These are phyloP conservation scores for Luffia ferchaultella DNA, from an alignment of 2,888 invertebrate species.

Conservation along the genomic window DNA sequence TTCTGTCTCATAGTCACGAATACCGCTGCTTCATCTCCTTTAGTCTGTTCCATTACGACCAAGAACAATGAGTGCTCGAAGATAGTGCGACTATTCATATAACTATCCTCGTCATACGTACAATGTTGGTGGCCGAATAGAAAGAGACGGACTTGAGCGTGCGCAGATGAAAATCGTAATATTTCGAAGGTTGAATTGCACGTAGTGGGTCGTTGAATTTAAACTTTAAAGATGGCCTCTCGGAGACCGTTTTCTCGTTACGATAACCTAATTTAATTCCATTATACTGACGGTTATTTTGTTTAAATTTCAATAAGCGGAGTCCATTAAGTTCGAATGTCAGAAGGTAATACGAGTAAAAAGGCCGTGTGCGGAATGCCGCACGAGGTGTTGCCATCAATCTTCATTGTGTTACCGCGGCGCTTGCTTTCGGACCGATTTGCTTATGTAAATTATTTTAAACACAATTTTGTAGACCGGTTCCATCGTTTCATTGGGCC, in stretches of 20 bases:
- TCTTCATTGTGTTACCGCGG: conserved; percentile 8
- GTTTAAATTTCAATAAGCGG: conserved; percentile 57
- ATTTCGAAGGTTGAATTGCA: conserved; percentile 4
- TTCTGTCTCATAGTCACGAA: conserved; percentile 59
- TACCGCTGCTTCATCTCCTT: conserved; percentile 58
- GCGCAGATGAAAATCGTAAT: background rate
- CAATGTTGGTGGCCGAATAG: conserved; percentile 4
- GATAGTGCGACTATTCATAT: conserved; percentile 42
- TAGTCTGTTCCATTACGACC: conserved; percentile 62
- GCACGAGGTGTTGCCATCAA: conserved; percentile 26
- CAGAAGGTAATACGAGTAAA: conserved; percentile 53
- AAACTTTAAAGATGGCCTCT: conserved; percentile 58
- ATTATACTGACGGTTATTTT: conserved; percentile 49
- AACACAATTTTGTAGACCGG: background rate
- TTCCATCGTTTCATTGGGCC: background rate
- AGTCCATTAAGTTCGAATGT: conserved; percentile 59
- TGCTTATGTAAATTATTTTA: conserved; percentile 2
- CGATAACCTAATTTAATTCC: conserved; percentile 61
- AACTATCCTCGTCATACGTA: conserved; percentile 39
- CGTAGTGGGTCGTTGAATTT: conserved; percentile 41
- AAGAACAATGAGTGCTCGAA: conserved; percentile 61
- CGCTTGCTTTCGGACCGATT: conserved; percentile 11
- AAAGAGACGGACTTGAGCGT: background rate
- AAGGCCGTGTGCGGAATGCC: conserved; percentile 59
- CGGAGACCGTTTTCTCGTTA: conserved; percentile 55